phyloP scores from a whole-genome alignment of 2,888 invertebrate species.

The Dermolepida albohirtum region DNA sequence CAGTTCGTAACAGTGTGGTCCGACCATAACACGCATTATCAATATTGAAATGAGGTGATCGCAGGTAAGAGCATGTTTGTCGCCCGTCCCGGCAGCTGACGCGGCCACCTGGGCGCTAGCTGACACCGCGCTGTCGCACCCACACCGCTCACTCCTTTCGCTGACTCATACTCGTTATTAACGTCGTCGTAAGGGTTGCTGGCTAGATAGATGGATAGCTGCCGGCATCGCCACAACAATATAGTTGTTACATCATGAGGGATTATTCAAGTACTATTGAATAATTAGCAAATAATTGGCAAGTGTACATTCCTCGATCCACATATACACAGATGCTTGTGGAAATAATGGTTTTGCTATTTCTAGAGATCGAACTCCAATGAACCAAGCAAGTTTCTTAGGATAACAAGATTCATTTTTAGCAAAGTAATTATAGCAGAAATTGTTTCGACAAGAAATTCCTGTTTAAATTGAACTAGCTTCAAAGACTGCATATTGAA shows the following conservation, averaged over 20 bases:
- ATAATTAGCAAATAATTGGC: slow-evolving; percentile 4
- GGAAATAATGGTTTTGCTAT: too few relatives aligned
- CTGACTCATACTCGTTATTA: slow-evolving; percentile 61
- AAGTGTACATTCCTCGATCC: not conserved
- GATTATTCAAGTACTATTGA: slow-evolving; percentile 29
- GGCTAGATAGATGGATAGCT: slow-evolving; percentile 44
- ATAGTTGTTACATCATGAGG: slow-evolving; percentile 55
- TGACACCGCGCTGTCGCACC: slow-evolving; percentile 59
- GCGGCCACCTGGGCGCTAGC: slow-evolving; percentile 63
- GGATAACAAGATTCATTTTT: too few relatives aligned
- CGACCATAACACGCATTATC: slow-evolving; percentile 59
- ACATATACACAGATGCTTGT: too few relatives aligned
- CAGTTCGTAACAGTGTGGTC: slow-evolving; percentile 61
- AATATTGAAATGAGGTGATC: slow-evolving; percentile 62
- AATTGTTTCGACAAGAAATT: too few relatives aligned
- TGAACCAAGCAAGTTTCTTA: too few relatives aligned
- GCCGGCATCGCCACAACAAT: slow-evolving; percentile 47
- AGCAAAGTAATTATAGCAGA: too few relatives aligned
- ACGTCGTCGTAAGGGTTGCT: slow-evolving; percentile 56
- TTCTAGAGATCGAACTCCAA: too few relatives aligned
- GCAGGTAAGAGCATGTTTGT: slow-evolving; percentile 57
- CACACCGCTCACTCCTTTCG: slow-evolving; percentile 57
- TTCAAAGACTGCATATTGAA: too few relatives aligned
- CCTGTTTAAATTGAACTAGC: too few relatives aligned
- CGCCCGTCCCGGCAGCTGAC: slow-evolving; percentile 63